Base-by-base conservation (phyloP, 2,113 vertebrate species). In the Halcyon senegalensis region DNA sequence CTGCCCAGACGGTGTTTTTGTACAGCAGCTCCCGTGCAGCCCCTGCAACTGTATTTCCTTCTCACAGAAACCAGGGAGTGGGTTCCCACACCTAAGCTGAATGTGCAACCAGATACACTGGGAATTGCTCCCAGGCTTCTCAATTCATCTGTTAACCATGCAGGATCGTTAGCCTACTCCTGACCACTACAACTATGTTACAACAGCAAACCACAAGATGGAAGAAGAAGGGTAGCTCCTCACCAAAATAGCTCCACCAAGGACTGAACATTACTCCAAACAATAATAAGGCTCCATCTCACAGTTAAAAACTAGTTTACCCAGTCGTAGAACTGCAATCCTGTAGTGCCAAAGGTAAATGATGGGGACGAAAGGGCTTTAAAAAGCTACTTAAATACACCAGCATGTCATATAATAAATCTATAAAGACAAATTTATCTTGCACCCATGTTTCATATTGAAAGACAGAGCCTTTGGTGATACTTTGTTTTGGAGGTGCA, bases 1-100 rank as follows among this genome's bases (percentile, higher is more conserved):
- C 16, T 90, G 44, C 63, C 21, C 53, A 51, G 21, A 16, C 16
- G 59, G 21, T 0, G 0, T 1, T 16, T 16, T 31, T 16, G 18
- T 31, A 60, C 18, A 73, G 27, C 18, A 92, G 63, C n/a, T 80
- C 31, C 44, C 1, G 0, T 3, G 44, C 67, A 86, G 27, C 39
- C 53, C n/a, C 18, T 51, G n/a, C 30, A 69, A 51, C 14, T 35
- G 14, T 35, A 76, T 77, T 88, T 76, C 41, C 79, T 78, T 64
- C 56, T 76, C 62, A 66, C 0, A 0, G 59, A 77, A 88, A 73
- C 20, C 48, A 44, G 37, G 24, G 30, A 73, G 7, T 3, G 1
- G 10, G 50, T 23, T 90, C 55, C 46, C 24, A 81, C 60, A 33
- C 8, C 66, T 39, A 33, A 76, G 15, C 13, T 48, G 33, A 84